Percentiles rank a stretch among this genome's conserved stretches.
Evolutionary conservation across 2,888 invertebrate species (phyloP).

Genomic region (Auanema sp.): DNA sequence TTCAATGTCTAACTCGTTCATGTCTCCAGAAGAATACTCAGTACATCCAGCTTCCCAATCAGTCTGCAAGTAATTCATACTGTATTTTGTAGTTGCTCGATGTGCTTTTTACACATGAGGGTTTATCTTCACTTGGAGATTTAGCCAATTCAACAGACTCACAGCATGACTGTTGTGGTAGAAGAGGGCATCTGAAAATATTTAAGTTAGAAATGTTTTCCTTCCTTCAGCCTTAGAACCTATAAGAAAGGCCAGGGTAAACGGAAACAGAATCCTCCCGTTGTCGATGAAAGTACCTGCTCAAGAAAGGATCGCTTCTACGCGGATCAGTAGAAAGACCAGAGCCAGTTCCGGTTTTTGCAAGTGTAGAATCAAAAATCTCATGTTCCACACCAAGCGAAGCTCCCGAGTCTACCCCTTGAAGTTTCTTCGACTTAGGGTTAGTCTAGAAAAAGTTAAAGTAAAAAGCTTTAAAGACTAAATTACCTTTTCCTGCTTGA

Average conservation of each 20-base stretch:
- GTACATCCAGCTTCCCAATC: no score
- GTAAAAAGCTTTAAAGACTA: no score
- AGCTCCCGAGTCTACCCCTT: slow-evolving; percentile 2
- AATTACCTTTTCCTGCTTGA: slow-evolving; percentile 21
- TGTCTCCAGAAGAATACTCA: neutral
- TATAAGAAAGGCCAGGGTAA: slow-evolving; percentile 34
- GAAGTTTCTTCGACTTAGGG: slow-evolving; percentile 14
- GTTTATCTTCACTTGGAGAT: no score
- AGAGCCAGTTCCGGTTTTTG: neutral
- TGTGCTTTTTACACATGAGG: no score
- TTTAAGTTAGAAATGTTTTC: neutral
- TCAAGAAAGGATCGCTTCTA: slow-evolving; percentile 10
- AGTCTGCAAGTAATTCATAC: no score
- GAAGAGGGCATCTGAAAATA: slow-evolving; percentile 11
- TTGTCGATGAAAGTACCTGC: slow-evolving; percentile 46
- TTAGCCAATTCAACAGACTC: no score
- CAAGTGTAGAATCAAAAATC: neutral
- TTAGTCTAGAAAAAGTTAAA: slow-evolving; percentile 13
- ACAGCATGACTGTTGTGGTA: no score
- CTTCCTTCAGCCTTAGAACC: slow-evolving; percentile 2
- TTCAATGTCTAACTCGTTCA: neutral
- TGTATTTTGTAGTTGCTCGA: no score
- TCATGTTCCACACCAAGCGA: neutral
- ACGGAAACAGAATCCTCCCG: slow-evolving; percentile 40
- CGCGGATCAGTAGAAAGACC: slow-evolving; percentile 2